Conservation (phyloP, 2,888 invertebrate species). For the Cerastis rubricosa region DNA sequence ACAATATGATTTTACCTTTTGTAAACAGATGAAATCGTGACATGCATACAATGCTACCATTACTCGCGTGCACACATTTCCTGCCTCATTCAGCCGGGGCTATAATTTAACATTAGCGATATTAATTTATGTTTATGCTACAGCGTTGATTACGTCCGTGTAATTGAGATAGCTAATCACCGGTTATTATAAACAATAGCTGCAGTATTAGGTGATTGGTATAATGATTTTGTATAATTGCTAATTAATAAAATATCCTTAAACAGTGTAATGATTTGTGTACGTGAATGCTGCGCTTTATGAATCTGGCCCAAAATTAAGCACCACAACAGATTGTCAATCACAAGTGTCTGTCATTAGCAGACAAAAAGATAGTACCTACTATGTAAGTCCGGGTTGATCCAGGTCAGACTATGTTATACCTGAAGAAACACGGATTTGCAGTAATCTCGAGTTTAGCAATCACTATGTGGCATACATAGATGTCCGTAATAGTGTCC, state of each 20-base stretch:
- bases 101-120: conserved; percentile 35
- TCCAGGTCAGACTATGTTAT: conserved; percentile 14
- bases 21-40: neutral
- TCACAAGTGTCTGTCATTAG: neutral
- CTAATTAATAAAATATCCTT: conserved; percentile 2
- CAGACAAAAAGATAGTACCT: neutral
- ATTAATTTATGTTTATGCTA: conserved; percentile 38
- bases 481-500: neutral
- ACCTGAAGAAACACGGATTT: conserved; percentile 3
- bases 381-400: neutral
- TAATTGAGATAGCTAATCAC: conserved; percentile 42
- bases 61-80: conserved; percentile 35
- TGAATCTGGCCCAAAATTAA: neutral
- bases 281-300: neutral
- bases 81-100: conserved; percentile 23
- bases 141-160: conserved; percentile 42
- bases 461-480: neutral
- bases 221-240: neutral
- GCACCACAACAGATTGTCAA: neutral
- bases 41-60: conserved; percentile 11
- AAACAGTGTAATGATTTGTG: neutral
- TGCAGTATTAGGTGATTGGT: conserved; percentile 3
- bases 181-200: conserved; percentile 21
- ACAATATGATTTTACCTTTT: neutral
- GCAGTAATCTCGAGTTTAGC: conserved; percentile 8